These are phyloP conservation scores for Cyaniris semiargus DNA, from an alignment of 2,888 invertebrate species.

Conservation along the genomic window DNA sequence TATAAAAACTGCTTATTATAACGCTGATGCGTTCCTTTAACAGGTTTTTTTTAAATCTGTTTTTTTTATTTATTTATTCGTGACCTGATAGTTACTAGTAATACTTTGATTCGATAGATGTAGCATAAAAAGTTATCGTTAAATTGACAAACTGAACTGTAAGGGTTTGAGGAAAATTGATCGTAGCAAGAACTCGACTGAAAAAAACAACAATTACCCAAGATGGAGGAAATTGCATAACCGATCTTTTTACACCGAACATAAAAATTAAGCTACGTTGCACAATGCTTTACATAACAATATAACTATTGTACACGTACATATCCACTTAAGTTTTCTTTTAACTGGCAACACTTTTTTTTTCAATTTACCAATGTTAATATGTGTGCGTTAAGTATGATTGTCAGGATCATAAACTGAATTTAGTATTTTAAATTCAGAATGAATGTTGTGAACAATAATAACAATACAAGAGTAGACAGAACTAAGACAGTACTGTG, in stretches of 20 bases:
- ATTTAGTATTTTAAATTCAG: neutral
- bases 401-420: no score
- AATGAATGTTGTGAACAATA: no score
- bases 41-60: neutral
- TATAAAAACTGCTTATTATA: conserved; percentile 15
- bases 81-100: neutral
- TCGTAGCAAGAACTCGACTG: neutral
- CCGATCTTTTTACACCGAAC: neutral
- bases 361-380: neutral
- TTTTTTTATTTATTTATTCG: neutral
- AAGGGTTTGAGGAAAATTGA: neutral
- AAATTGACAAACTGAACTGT: neutral
- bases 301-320: neutral
- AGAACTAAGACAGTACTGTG: no score
- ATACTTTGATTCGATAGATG: no score
- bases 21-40: neutral
- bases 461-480: no score
- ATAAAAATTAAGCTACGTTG: neutral
- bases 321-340: conserved; percentile 3
- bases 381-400: no score
- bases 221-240: conserved; percentile 2
- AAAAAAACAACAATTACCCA: conserved; percentile 2
- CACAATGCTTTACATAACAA: conserved; percentile 6
- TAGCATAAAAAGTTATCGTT: no score
- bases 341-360: neutral